These are phyloP conservation scores for Apodemus speciosus DNA, from an alignment of 2,113 vertebrate species.

Conservation along the genomic window DNA sequence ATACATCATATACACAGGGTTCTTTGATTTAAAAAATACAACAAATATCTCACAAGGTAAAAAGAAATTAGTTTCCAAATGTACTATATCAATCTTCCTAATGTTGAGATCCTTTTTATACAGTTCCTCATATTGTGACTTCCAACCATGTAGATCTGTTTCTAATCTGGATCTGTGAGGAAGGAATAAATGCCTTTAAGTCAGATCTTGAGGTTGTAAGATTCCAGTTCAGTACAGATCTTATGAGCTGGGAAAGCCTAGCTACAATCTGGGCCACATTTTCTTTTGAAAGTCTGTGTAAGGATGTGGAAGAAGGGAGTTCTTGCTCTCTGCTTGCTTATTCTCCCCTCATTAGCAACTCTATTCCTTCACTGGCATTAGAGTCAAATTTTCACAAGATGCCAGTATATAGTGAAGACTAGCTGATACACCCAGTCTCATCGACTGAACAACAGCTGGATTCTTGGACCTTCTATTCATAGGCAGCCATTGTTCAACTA, in stretches of 20 bases:
- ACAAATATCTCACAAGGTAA: constrained; percentile 11
- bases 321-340: neutral
- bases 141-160: neutral
- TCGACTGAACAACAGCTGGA: neutral
- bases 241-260: neutral
- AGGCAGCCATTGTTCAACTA: neutral
- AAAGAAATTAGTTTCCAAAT: constrained; percentile 10
- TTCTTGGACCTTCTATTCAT: neutral
- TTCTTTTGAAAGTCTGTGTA: neutral
- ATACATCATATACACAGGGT: too few relatives aligned
- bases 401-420: neutral
- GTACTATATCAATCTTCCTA: neutral
- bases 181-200: neutral
- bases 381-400: neutral
- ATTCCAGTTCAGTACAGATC: neutral
- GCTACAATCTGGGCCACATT: neutral
- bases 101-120: neutral
- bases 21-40: neutral
- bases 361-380: neutral
- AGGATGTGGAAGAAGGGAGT: neutral
- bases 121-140: neutral
- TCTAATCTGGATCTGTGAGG: neutral
- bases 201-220: neutral
- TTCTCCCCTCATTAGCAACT: neutral
- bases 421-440: neutral